Conservation (phyloP, 1,140 invertebrate species). For the Chrysomallon squamiferum region DNA sequence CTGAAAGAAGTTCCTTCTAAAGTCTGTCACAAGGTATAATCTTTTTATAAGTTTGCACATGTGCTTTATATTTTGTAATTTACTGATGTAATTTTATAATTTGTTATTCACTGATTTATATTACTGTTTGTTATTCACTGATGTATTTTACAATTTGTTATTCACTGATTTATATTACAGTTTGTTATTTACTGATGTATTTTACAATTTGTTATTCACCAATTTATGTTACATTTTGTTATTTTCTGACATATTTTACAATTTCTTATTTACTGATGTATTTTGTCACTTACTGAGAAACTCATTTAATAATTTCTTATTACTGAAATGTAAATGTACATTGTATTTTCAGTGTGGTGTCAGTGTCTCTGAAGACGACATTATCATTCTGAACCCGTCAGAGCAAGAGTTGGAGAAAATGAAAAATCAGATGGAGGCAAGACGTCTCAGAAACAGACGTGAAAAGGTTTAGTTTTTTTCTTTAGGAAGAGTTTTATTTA, state of each 20-base stretch:
- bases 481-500: background rate
- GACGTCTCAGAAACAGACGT: slow-evolving; percentile 73
- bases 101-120: background rate
- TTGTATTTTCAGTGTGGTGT: slow-evolving; percentile 80
- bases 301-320: no score
- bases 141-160: no score
- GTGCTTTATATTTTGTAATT: no score
- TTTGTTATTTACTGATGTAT: no score
- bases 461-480: slow-evolving; percentile 65
- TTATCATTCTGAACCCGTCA: slow-evolving; percentile 75
- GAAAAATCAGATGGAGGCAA: slow-evolving; percentile 71
- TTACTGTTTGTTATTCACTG: background rate
- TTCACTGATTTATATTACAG: no score
- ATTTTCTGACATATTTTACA: no score
- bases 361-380: slow-evolving; percentile 77
- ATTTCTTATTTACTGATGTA: no score
- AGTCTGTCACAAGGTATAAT: slow-evolving; percentile 72
- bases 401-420: slow-evolving; percentile 51
- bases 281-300: no score
- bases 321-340: no score
- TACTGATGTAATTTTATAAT: background rate
- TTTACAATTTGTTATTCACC: no score
- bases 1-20: slow-evolving; percentile 84
- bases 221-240: no score
- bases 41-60: no score